A percentile compares a stretch with the other conserved stretches of the same genome.
Evolutionary conservation across 2,113 vertebrate genomes (phyloP).

Genomic region (Hemibagrus wyckioides): DNA sequence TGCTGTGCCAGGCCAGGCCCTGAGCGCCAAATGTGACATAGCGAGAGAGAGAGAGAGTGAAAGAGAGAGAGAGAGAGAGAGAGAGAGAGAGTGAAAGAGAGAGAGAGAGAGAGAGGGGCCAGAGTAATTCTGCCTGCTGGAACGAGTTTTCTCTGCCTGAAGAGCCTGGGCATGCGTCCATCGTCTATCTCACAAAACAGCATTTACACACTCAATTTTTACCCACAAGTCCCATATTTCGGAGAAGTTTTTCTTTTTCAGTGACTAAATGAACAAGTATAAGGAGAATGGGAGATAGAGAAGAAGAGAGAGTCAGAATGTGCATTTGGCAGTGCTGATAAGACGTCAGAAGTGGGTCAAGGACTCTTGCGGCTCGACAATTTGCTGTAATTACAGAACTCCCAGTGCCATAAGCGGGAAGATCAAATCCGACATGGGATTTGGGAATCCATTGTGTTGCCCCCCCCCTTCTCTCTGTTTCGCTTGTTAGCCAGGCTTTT

Average conservation of each 20-base stretch:
- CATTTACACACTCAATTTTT: conserved; percentile 48
- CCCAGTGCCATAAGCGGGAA: conserved; percentile 51
- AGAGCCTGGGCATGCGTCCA: conserved; percentile 45
- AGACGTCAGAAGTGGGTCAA: conserved; percentile 58
- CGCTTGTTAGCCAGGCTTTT: conserved; percentile 27
- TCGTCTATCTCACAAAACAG: conserved; percentile 47
- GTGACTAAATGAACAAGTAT: conserved; percentile 23
- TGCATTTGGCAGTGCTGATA: conserved; percentile 42
- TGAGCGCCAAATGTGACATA: conserved; percentile 40
- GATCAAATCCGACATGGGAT: conserved; percentile 59
- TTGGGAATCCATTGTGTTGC: conserved; percentile 55
- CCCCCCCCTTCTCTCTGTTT: conserved; percentile 28
- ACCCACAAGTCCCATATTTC: conserved; percentile 39
- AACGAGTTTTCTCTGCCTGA: conserved; percentile 43
- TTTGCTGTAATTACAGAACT: conserved; percentile 58
- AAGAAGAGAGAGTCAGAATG: conserved; percentile 5
- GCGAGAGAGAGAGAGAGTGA: conserved; percentile 20
- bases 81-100: conserved; percentile 25
- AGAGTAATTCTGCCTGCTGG: conserved; percentile 50
- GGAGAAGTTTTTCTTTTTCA: conserved; percentile 38
- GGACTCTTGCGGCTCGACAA: conserved; percentile 46
- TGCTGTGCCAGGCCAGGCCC: conserved; percentile 48
- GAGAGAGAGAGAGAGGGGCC: conserved; percentile 25
- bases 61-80: conserved; percentile 24
- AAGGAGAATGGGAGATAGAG: conserved; percentile 32